phyloP scores from a whole-genome alignment of 1,140 invertebrate species.

The Meloidogyne hapla region DNA sequence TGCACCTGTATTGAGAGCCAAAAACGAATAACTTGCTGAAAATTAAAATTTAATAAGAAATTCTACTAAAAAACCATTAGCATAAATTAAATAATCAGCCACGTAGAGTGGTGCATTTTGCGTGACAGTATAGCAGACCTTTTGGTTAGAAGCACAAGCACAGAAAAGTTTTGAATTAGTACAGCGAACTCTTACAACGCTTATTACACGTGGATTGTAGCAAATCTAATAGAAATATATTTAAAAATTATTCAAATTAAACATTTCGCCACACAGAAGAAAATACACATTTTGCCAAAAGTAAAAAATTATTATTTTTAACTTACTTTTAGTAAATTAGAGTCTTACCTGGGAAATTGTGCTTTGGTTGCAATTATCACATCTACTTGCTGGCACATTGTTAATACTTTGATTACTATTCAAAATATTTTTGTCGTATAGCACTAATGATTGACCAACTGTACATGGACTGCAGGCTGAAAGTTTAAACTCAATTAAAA shows the following conservation, averaged over 20 bases:
- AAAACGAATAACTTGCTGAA: not conserved
- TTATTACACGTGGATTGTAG: not conserved
- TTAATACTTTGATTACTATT: not conserved
- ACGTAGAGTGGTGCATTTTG: not conserved
- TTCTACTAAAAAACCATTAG: not conserved
- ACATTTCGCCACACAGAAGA: not conserved
- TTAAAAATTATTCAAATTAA: too few relatives aligned
- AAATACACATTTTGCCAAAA: too few relatives aligned
- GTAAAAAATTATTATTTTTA: too few relatives aligned
- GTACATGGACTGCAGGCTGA: not conserved
- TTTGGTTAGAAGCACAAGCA: not conserved
- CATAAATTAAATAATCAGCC: not conserved
- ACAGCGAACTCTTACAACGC: not conserved
- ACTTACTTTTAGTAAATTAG: too few relatives aligned
- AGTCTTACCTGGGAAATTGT: not conserved
- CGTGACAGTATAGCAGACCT: not conserved
- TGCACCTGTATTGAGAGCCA: not conserved
- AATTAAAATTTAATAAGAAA: not conserved
- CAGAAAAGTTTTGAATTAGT: not conserved
- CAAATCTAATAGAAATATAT: not conserved
- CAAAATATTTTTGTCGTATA: not conserved
- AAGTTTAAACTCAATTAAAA: not conserved
- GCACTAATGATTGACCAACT: constrained; percentile 1
- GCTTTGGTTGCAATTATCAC: constrained; percentile 1
- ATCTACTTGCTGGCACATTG: not conserved